Conservation (phyloP, 35 echinoderm and acorn worm genomes). For the Heliocidaris tuberculata region DNA sequence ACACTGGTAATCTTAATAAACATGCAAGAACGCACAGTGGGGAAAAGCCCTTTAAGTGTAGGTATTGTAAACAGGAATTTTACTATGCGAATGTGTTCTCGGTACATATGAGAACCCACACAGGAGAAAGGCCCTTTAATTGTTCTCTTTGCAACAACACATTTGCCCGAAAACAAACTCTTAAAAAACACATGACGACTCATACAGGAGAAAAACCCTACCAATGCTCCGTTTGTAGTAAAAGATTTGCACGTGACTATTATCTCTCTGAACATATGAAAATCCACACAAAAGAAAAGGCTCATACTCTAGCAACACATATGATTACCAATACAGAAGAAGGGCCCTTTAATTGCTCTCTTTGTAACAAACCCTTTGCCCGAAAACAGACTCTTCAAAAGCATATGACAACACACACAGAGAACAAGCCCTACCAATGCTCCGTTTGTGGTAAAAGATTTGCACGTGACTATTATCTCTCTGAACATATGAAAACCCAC, state of each 20-base stretch:
- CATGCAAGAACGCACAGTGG: too few relatives aligned
- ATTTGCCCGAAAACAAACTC: too few relatives aligned
- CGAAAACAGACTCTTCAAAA: constrained; percentile 10
- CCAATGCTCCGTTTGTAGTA: background rate
- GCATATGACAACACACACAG: constrained; percentile 55
- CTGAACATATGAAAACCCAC: too few relatives aligned
- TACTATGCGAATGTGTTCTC: background rate
- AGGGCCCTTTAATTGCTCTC: too few relatives aligned
- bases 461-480: too few relatives aligned
- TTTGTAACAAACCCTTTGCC: too few relatives aligned
- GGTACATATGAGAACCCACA: background rate
- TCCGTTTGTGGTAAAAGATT: too few relatives aligned
- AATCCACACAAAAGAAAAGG: background rate
- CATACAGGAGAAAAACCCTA: background rate
- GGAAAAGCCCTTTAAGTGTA: background rate
- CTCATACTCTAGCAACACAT: too few relatives aligned
- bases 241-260: too few relatives aligned
- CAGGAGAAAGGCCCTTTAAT: background rate
- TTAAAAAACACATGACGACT: too few relatives aligned
- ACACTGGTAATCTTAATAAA: too few relatives aligned
- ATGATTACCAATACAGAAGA: too few relatives aligned
- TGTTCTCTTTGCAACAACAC: background rate
- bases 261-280: background rate
- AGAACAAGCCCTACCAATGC: background rate
- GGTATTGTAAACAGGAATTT: background rate